Percentiles rank a stretch among this genome's conserved stretches.
These are phyloP conservation scores for Piezodorus guildinii DNA, from an alignment of 1,140 invertebrate species.

Conservation along the genomic window DNA sequence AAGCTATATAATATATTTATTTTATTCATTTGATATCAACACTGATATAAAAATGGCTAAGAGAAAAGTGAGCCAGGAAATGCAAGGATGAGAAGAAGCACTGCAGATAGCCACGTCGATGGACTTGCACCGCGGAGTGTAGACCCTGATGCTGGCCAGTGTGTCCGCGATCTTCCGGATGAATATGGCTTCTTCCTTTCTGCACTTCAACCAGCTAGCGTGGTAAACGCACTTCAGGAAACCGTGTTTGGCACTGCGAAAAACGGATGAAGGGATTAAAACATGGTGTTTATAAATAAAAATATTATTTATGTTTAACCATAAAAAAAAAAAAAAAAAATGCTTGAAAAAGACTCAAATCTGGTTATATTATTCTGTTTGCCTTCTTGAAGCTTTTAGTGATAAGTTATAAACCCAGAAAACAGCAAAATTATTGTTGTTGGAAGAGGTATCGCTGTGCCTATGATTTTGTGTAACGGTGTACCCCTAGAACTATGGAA, in stretches of 20 bases:
- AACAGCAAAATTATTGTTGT: too few relatives aligned
- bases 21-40: too few relatives aligned
- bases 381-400: too few relatives aligned
- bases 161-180: slow-evolving; percentile 30
- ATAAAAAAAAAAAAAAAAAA: too few relatives aligned
- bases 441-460: too few relatives aligned
- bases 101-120: slow-evolving; percentile 22
- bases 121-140: slow-evolving; percentile 22
- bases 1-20: too few relatives aligned
- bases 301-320: not conserved
- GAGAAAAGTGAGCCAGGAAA: not conserved
- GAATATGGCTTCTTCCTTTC: slow-evolving; percentile 30
- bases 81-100: not conserved
- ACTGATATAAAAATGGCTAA: too few relatives aligned
- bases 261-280: not conserved
- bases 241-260: slow-evolving; percentile 31
- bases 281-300: not conserved
- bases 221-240: slow-evolving; percentile 32
- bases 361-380: too few relatives aligned
- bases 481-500: too few relatives aligned
- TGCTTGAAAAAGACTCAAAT: too few relatives aligned
- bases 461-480: too few relatives aligned
- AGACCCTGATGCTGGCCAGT: slow-evolving; percentile 25
- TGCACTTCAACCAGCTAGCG: slow-evolving; percentile 30
- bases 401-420: too few relatives aligned